phyloP scores from a whole-genome alignment of 1,140 invertebrate genomes.

The Lucilia cuprina region DNA sequence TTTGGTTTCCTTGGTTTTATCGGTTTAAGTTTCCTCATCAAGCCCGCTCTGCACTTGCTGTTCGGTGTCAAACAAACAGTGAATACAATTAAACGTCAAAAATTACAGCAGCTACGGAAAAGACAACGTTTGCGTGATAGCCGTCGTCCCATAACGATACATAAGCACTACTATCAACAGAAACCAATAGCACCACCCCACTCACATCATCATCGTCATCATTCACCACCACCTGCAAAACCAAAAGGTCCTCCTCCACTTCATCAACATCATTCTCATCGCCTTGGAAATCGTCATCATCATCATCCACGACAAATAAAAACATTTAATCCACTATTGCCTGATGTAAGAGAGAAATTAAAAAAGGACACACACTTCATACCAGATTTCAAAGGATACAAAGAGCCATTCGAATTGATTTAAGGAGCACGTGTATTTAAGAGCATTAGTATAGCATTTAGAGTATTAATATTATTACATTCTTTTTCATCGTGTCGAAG shows the following conservation, averaged over 20 bases:
- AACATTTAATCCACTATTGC: conserved; percentile 4
- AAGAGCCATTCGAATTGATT: background rate
- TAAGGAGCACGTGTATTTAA: background rate
- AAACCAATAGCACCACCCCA: conserved; percentile 44
- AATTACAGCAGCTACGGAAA: conserved; percentile 45
- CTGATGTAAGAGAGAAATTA: background rate
- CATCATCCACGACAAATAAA: background rate
- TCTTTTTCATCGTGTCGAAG: too few relatives aligned
- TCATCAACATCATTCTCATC: conserved; percentile 26
- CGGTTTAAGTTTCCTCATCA: conserved; percentile 52
- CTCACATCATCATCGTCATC: background rate
- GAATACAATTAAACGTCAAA: conserved; percentile 45
- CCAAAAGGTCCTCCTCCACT: conserved; percentile 7
- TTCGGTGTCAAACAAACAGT: conserved; percentile 55
- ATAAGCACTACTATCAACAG: conserved; percentile 58
- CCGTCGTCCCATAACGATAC: conserved; percentile 53
- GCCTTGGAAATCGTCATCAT: background rate
- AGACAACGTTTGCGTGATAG: conserved; percentile 45
- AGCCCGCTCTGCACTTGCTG: conserved; percentile 52
- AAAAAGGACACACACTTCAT: background rate
- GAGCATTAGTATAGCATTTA: background rate
- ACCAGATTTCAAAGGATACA: background rate
- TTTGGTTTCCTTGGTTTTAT: conserved; percentile 57
- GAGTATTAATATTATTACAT: background rate
- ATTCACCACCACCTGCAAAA: background rate